These are phyloP conservation scores for Tragelaphus strepsiceros DNA, from an alignment of 2,113 vertebrate genomes.

Conservation along the genomic window DNA sequence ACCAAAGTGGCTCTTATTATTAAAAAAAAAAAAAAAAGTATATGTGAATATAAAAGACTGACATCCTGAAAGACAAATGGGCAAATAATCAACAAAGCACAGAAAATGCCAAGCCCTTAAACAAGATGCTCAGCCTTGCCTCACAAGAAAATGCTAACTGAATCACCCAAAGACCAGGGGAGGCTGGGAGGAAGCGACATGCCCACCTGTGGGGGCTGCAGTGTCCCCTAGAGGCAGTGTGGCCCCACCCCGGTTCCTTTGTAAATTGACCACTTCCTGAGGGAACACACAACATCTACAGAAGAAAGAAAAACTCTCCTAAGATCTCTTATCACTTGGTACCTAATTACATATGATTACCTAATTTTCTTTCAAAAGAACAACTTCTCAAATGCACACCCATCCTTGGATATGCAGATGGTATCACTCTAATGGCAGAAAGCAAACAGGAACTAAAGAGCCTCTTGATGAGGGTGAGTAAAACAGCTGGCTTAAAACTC, in stretches of 20 bases:
- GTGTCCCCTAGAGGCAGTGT: background rate
- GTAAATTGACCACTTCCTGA: no score
- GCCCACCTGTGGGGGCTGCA: background rate
- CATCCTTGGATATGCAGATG: background rate
- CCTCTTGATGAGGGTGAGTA: background rate
- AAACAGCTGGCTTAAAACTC: background rate
- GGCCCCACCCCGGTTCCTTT: no score
- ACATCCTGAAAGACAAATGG: background rate
- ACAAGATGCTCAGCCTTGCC: background rate
- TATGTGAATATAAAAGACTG: background rate
- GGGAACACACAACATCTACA: accelerated
- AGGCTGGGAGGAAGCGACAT: background rate
- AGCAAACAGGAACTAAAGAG: background rate
- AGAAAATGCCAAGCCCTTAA: background rate
- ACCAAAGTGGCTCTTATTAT: background rate
- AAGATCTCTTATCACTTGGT: no score
- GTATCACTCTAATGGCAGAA: background rate
- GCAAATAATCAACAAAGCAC: background rate
- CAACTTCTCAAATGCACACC: background rate
- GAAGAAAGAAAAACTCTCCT: background rate
- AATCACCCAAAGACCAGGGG: background rate
- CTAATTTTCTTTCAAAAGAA: background rate
- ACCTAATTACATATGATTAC: background rate
- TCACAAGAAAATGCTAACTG: background rate
- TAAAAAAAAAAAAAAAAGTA: background rate